Evolutionary conservation across 2,113 vertebrate species (phyloP).

Genomic region (Eptesicus fuscus): DNA sequence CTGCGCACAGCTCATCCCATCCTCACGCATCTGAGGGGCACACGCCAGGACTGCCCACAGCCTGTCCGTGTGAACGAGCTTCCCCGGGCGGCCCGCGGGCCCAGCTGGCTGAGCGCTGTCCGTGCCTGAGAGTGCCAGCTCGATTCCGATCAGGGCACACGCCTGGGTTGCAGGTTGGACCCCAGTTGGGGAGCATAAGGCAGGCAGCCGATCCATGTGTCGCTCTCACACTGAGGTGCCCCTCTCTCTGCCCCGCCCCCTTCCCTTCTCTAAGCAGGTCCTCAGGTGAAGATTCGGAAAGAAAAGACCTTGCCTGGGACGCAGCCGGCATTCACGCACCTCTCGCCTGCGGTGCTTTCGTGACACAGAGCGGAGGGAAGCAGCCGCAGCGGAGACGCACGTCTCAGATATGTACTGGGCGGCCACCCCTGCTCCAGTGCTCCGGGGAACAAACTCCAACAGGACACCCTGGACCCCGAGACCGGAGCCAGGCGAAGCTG

Average conservation of each 20-base stretch:
- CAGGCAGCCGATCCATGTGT: no score
- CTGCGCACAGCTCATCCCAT: rapidly evolving
- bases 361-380: rapidly evolving
- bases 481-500: no score
- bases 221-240: no score
- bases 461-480: neutral
- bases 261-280: no score
- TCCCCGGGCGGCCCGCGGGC: no score
- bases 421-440: neutral
- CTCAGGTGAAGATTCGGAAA: no score
- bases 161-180: no score
- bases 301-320: rapidly evolving
- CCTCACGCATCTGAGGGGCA: neutral
- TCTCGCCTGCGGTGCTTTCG: rapidly evolving
- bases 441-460: neutral
- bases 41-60: rapidly evolving
- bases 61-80: neutral
- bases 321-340: rapidly evolving
- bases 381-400: neutral
- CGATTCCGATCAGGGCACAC: no score
- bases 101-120: no score
- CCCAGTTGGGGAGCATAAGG: no score
- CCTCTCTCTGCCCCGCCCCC: no score
- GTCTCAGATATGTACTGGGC: neutral
- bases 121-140: no score